Conservation (phyloP, 2,797 vertebrate genomes). For the Glyptemys insculpta region DNA sequence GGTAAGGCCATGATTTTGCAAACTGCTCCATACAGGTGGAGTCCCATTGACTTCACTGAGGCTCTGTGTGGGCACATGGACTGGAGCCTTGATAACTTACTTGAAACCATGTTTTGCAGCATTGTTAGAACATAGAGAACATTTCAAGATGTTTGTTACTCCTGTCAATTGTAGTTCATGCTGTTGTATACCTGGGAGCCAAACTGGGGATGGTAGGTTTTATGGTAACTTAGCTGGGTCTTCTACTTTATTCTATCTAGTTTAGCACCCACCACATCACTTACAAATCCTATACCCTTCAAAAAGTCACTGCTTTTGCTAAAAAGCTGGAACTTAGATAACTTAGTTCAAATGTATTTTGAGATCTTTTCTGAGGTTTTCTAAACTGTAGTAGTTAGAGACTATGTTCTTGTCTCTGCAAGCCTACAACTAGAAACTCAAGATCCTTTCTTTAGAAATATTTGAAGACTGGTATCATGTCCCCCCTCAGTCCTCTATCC, state of each 20-base stretch:
- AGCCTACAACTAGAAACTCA: neutral
- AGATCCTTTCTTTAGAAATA: neutral
- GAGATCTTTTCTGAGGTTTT: neutral
- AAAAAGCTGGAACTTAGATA: neutral
- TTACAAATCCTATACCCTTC: neutral
- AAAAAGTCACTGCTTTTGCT: neutral
- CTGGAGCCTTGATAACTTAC: neutral
- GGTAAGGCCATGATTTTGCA: neutral
- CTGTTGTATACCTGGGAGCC: neutral
- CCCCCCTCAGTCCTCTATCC: neutral
- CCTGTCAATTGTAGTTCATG: neutral
- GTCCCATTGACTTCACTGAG: neutral
- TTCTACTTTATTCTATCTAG: neutral
- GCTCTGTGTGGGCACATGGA: neutral
- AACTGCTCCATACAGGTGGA: neutral
- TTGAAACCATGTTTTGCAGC: neutral
- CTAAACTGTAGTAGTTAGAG: neutral
- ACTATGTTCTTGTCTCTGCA: neutral
- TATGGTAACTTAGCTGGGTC: neutral
- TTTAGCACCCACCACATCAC: accelerated
- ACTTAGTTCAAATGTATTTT: neutral
- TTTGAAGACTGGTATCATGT: neutral
- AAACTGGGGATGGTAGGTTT: neutral
- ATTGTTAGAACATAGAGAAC: neutral
- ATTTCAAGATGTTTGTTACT: neutral